phyloP scores from a whole-genome alignment of 2,113 vertebrate species.

The Antigone vipio region DNA sequence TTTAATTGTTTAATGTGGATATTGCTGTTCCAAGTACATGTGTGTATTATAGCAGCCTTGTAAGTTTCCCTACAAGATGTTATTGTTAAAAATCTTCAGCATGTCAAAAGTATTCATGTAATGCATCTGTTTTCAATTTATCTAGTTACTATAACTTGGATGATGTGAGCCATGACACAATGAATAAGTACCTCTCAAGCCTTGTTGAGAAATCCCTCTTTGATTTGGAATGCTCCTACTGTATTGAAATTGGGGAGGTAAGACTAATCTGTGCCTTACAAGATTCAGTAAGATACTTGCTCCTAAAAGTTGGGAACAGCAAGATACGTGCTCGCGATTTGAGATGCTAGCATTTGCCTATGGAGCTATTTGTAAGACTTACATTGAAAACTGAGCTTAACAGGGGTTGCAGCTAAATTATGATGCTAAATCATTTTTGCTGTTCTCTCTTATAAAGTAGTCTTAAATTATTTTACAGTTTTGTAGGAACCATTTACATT shows the following conservation, averaged over 20 bases:
- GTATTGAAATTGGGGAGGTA: constrained; percentile 93
- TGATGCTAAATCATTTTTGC: neutral
- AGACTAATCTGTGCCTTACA: constrained; percentile 4
- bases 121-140: constrained; percentile 50
- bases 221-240: constrained; percentile 91
- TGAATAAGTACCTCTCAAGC: constrained; percentile 92
- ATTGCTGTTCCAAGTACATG: neutral
- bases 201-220: constrained; percentile 89
- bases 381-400: neutral
- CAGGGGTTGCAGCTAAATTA: neutral
- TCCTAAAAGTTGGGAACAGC: neutral
- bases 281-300: neutral
- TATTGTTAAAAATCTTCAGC: constrained; percentile 4
- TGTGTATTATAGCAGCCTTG: neutral
- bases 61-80: neutral
- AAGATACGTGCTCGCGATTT: neutral
- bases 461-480: neutral
- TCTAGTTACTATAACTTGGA: constrained; percentile 93
- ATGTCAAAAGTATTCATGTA: neutral
- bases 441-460: neutral
- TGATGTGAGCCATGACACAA: constrained; percentile 87
- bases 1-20: neutral
- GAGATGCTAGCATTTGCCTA: neutral
- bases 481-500: neutral
- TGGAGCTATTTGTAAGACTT: neutral